Base-by-base conservation (phyloP, 2,113 vertebrate species). In the Nibea albiflora region DNA sequence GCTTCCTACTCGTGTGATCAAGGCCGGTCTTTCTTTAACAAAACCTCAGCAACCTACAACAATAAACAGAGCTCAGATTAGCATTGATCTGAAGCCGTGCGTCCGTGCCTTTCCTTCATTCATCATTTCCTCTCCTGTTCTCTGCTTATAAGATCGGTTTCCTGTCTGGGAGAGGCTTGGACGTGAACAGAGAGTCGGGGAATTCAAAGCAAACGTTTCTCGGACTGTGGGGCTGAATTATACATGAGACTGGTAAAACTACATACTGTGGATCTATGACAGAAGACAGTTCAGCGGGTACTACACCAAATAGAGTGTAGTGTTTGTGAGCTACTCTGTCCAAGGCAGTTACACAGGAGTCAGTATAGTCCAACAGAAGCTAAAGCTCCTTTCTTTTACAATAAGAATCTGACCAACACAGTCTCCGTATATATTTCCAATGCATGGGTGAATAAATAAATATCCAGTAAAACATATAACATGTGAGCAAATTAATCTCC, bases 61-160 rank as follows among this genome's bases (percentile, higher is more conserved):
- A 86, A 86, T 24, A 80, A 80, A 82, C 81, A 50, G 63, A 82
- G 65, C 58, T 58, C 14, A 56, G 46, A 81, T 83, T 47, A 54
- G 61, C 76, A 68, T 69, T 72, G 64, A 89, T 53, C 66, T 78
- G 64, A 84, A 64, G 50, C 9, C 0, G 11, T 35, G 57, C 2
- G 7, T 44, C 85, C 0, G 11, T 68, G 70, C 62, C 46, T 39
- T 22, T 50, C 9, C 53, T 65, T 76, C 42, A 71, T 83, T 79
- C 20, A 78, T 78, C 58, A 62, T 60, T 83, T 84, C 83, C 76
- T 83, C 72, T 58, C 60, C 39, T 1, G 3, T 22, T 52, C 57
- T 60, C 49, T 28, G 22, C 71, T 58, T 53, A 28, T 64, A 67
- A 66, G 82, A 77, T 22, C 73, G 11, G 63, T 10, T 83, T 80